Conservation (phyloP, 2,888 invertebrate species). For the Drosophila lutescens region DNA sequence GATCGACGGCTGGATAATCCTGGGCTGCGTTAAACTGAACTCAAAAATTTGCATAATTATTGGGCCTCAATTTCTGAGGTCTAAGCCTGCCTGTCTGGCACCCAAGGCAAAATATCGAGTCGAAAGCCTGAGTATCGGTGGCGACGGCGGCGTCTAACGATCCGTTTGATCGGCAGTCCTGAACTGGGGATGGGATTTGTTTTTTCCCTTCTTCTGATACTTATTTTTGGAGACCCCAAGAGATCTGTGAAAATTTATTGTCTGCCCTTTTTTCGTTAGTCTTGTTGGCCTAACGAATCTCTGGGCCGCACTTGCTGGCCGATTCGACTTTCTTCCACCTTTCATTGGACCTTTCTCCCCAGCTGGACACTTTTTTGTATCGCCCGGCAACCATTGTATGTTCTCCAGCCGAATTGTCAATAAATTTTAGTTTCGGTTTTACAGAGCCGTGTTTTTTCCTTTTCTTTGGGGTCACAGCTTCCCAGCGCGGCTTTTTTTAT, state of each 20-base stretch:
- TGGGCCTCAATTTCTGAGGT: constrained; percentile 48
- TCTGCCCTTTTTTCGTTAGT: constrained; percentile 45
- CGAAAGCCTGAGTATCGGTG: constrained; percentile 14
- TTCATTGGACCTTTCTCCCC: constrained; percentile 64
- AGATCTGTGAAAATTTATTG: constrained; percentile 63
- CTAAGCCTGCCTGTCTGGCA: constrained; percentile 50
- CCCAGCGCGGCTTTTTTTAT: constrained; percentile 57
- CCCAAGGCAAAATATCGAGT: constrained; percentile 43
- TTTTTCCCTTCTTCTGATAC: neutral
- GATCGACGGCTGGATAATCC: constrained; percentile 69
- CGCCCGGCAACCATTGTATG: constrained; percentile 59
- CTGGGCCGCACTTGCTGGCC: constrained; percentile 46
- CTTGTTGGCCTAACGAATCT: constrained; percentile 39
- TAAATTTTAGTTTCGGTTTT: constrained; percentile 69
- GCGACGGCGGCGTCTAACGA: constrained; percentile 74
- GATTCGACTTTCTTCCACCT: constrained; percentile 53
- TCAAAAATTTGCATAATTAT: constrained; percentile 75
- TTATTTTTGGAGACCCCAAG: constrained; percentile 8
- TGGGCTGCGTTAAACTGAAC: constrained; percentile 40
- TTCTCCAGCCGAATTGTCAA: constrained; percentile 66
- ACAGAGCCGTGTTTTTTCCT: constrained; percentile 33
- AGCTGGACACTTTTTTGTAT: constrained; percentile 71
- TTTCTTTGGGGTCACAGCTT: constrained; percentile 40
- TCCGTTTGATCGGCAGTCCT: constrained; percentile 69
- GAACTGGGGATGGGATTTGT: constrained; percentile 9